Conservation (phyloP, 2,113 vertebrate genomes). For the Aptenodytes forsteri region DNA sequence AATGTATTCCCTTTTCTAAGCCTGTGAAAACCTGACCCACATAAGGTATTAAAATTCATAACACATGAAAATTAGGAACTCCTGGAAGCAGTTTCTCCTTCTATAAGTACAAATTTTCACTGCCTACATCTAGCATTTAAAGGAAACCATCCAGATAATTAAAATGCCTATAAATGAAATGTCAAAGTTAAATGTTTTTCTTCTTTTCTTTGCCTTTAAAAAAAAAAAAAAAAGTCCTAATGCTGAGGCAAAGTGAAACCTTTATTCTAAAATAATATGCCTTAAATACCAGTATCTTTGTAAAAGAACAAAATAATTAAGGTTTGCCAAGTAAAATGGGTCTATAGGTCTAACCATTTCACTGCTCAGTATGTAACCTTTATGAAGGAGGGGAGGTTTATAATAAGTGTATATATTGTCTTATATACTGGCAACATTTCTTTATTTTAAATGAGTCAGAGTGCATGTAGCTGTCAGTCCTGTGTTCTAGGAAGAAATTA, state of each 20-base stretch:
- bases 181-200: constrained; percentile 78
- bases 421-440: constrained; percentile 63
- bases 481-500: constrained; percentile 48
- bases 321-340: constrained; percentile 54
- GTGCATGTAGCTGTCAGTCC: constrained; percentile 50
- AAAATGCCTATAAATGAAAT: constrained; percentile 81
- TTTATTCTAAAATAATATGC: constrained; percentile 72
- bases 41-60: constrained; percentile 78
- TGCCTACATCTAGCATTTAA: constrained; percentile 78
- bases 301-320: constrained; percentile 70
- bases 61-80: constrained; percentile 79
- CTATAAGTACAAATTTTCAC: constrained; percentile 74
- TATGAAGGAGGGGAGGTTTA: constrained; percentile 24
- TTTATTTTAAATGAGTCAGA: constrained; percentile 64
- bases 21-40: constrained; percentile 66
- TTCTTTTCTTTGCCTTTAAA: not conserved
- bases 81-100: constrained; percentile 73
- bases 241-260: constrained; percentile 60
- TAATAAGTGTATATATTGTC: constrained; percentile 59
- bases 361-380: constrained; percentile 53
- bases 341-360: constrained; percentile 32
- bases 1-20: constrained; percentile 62
- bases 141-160: constrained; percentile 80
- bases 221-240: not conserved
- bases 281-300: constrained; percentile 68